These are phyloP conservation scores for Crossocerus cetratus DNA, from an alignment of 2,888 invertebrate species.

Conservation along the genomic window DNA sequence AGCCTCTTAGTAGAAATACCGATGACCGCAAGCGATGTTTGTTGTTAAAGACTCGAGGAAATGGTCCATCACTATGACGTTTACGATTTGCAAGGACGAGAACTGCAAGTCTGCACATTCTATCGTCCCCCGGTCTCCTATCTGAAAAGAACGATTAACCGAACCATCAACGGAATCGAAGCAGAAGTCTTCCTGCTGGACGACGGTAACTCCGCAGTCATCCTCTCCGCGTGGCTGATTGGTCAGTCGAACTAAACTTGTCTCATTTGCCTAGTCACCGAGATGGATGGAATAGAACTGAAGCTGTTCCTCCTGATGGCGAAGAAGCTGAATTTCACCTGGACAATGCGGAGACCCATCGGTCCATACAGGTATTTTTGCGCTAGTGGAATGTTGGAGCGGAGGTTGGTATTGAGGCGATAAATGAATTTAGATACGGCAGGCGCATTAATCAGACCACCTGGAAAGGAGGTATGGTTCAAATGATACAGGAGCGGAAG, in stretches of 20 bases:
- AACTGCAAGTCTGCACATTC: conserved; percentile 60
- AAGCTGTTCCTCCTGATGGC: conserved; percentile 66
- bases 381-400: too few species aligned
- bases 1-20: neutral
- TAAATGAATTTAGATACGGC: conserved; percentile 60
- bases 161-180: conserved; percentile 58
- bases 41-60: conserved; percentile 47
- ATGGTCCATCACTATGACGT: conserved; percentile 42
- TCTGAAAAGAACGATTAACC: conserved; percentile 55
- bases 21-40: neutral
- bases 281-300: conserved; percentile 69
- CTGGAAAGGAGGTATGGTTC: conserved; percentile 68
- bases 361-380: conserved; percentile 54
- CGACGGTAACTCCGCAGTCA: conserved; percentile 50
- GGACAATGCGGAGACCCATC: conserved; percentile 60
- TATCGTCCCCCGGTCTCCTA: conserved; percentile 67
- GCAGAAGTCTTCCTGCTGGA: conserved; percentile 57
- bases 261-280: conserved; percentile 16
- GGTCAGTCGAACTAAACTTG: too few species aligned
- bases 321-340: conserved; percentile 68
- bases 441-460: conserved; percentile 53
- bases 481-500: conserved; percentile 49
- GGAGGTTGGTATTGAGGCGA: too few species aligned
- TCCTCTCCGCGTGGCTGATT: too few species aligned
- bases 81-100: conserved; percentile 60